Evolutionary conservation across 1,140 invertebrate genomes (phyloP), one percentile per base, ranked within the genome.

Genomic region (Drosophila funebris): DNA sequence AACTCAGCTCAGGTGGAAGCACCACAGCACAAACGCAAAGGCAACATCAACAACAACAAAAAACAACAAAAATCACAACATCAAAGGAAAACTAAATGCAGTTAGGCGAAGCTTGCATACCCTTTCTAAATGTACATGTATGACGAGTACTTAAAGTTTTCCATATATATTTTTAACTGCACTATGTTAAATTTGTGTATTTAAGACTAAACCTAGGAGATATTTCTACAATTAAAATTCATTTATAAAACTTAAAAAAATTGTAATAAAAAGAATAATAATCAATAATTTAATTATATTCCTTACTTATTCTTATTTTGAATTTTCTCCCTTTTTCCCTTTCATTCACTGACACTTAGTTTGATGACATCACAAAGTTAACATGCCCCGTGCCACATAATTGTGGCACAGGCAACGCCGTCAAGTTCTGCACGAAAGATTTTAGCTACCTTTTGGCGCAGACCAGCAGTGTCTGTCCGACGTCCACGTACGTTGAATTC

Each of bases 371-470:
- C 43, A 36, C 3, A 24, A 8, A 58, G 62, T 31, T 14, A 14
- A 27, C 9, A 66, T 71, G 31, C 67, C 67, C 31, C 9, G 9
- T 48, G n/a, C 16, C 14, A 6, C 33, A 57, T 52, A 50, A 66
- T 52, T 71, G 68, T 31, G 52, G 33, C 48, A 52, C 36, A n/a
- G 7, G 16, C 70, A 56, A 61, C 70, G 67, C 24, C 73, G 48
- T 61, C 61, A 69, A 76, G 83, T 87, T 87, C 83, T 88, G 83
- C 83, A 88, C 83, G 83, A 87, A 83, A 88, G 83, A 88, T 73
- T 87, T 87, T 83, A 78, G 83, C 77, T 87, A 73, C 83, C 83
- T 83, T 80, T 73, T 60, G 63, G 31, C 70, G 46, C 37, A 58
- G 22, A 50, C 44, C 53, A 54, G 68, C 22, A 54, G 37, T 64